phyloP scores from a whole-genome alignment of 2,888 invertebrate species.

The Zhuqinia jingwanae region DNA sequence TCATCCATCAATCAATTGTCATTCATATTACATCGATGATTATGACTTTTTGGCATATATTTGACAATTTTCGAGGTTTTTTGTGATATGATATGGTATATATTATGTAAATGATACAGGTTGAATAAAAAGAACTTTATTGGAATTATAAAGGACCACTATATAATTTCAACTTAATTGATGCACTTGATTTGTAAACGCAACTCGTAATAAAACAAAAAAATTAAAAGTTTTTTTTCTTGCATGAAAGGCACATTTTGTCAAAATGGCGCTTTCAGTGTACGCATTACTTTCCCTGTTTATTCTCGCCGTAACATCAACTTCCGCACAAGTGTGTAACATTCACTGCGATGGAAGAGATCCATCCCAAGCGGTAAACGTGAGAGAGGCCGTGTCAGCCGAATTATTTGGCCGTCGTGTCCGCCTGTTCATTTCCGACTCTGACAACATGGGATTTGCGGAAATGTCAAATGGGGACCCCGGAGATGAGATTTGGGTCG shows the following conservation, averaged over 20 bases:
- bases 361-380: slow-evolving; percentile 47
- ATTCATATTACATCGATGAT: background rate
- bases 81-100: too few species aligned
- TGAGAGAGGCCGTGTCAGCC: slow-evolving; percentile 54
- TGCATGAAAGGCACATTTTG: too few species aligned
- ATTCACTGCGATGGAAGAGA: slow-evolving; percentile 77
- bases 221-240: too few species aligned
- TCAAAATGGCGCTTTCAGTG: background rate
- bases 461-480: slow-evolving; percentile 72
- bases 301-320: background rate
- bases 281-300: background rate
- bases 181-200: too few species aligned
- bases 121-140: too few species aligned
- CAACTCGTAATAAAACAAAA: too few species aligned
- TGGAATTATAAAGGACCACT: too few species aligned
- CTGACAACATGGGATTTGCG: slow-evolving; percentile 75
- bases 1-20: background rate
- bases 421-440: slow-evolving; percentile 72
- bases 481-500: slow-evolving; percentile 76
- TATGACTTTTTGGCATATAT: too few species aligned
- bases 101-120: too few species aligned
- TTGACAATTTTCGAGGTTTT: too few species aligned
- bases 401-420: slow-evolving; percentile 72
- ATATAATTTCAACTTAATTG: too few species aligned
- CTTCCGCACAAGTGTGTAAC: slow-evolving; percentile 71